These are phyloP conservation scores for Pogonus chalceus DNA, from an alignment of 1,140 invertebrate genomes.

Conservation along the genomic window DNA sequence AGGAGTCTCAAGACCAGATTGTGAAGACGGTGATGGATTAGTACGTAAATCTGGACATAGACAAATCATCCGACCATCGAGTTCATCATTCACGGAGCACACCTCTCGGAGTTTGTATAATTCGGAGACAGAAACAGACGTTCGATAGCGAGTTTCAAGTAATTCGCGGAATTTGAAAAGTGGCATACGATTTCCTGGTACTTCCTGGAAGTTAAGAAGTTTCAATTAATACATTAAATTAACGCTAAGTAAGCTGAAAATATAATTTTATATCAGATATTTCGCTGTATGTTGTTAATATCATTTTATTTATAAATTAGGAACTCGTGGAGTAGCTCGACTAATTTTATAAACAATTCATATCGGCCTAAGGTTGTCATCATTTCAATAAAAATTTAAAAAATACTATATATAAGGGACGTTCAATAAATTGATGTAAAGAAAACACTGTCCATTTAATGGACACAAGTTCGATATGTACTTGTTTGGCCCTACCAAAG, in stretches of 20 bases:
- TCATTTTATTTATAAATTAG: neutral
- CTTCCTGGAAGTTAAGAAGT: constrained; percentile 46
- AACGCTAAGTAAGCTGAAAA: constrained; percentile 14
- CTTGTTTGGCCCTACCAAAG: neutral
- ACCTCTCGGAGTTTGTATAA: constrained; percentile 71
- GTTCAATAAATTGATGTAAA: constrained; percentile 42
- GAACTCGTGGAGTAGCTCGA: neutral
- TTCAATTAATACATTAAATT: neutral
- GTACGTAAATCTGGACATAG: constrained; percentile 44
- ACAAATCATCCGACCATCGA: constrained; percentile 58
- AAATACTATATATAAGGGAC: no score
- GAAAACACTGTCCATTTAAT: constrained; percentile 6
- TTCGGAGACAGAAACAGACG: constrained; percentile 68
- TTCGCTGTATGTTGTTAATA: no score
- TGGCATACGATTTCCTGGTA: constrained; percentile 64
- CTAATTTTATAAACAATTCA: neutral
- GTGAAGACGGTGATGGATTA: constrained; percentile 42
- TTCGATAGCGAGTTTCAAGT: constrained; percentile 72
- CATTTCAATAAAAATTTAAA: no score
- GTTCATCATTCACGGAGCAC: constrained; percentile 59
- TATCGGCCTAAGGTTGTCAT: constrained; percentile 2
- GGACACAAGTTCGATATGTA: neutral
- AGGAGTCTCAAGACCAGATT: constrained; percentile 40
- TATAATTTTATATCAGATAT: no score
- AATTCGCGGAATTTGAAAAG: constrained; percentile 79